Base-by-base conservation (phyloP, 2,797 vertebrate genomes). In the Vespertilio murinus region DNA sequence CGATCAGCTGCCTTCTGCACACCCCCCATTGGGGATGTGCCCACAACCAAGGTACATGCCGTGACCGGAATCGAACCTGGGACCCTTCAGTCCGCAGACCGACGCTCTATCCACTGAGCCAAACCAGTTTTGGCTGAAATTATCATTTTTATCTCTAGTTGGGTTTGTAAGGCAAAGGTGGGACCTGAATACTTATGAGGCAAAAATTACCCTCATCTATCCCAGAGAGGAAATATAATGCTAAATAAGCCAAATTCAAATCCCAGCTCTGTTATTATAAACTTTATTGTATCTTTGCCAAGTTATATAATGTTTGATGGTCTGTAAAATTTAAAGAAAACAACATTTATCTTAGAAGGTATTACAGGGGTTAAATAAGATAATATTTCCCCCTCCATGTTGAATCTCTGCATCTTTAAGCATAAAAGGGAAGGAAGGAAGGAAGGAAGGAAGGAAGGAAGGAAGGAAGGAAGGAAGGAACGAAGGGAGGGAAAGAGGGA, bases 261-360 rank as follows among this genome's bases (percentile, higher is more conserved):
- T 47, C 6, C 22, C 13, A 90, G 49, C 5, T 91, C 65, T 92
- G 13, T 33, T 74, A 61, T 71, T 91, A 33, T 42, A 38, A 54
- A 82, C 30, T 87, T 49, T n/a, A 56, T 5, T 56, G 30, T 87
- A 49, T 64, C 35, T 77, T 92, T 93, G 74, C 83, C 12, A 77
- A 35, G n/a, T 35, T 35, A 23, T 8, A 77, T 23, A 77, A 8
- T 35, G 74, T 85, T 93, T 64, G 33, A 49, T 88, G 28, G 9
- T 64, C 80, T 89, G 6, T 78, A 74, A 93, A 86, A 80, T 18
- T 79, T 67, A 56, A 47, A 73, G 54, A 83, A 85, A 94, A 67
- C 59, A 91, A 52, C 2, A 3, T n/a, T 40, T 54, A 69, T 30
- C 25, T 85, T 61, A 25, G 79, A 54, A 86, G 30, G 14, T 47